Base-by-base conservation (phyloP, 2,797 vertebrate species). In the Ammospiza maritima region DNA sequence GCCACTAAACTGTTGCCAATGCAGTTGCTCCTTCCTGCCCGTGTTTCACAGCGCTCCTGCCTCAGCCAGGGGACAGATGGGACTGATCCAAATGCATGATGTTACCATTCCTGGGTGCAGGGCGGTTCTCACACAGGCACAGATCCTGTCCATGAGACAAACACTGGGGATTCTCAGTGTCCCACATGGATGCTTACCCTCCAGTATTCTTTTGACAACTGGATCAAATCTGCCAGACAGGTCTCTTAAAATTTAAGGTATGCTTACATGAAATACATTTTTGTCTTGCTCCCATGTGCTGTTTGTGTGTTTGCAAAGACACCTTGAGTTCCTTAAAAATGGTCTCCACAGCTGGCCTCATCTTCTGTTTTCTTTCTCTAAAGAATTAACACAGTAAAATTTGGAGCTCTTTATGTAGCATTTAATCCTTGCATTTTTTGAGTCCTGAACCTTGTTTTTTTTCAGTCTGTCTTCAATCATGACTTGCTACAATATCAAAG, bases 251-350 rank as follows among this genome's bases (percentile, higher is more conserved):
- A 50, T 88, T 79, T 73, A 71, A 91, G 50, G 66, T 82, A 29
- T 3, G 9, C 88, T 93, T 93, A 83, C 36, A 80, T 23, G 45
- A 96, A 94, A 91, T 82, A 80, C 44, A 26, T 40, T 78, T 93
- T 95, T 92, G 77, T 97, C 70, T 96, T 96, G 56, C 53, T 96
- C 93, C 79, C 40, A 45, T 81, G 87, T 90, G 92, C 78, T 66
- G 32, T 74, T 69, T 11, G 3, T 67, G 22, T 16, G 26, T 95
- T 96, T 58, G 88, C 60, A 62, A 86, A 91, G 90, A 93, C 78
- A 81, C 51, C 61, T 11, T 32, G 44, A 85, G 94, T 89, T 96
- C 79, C 94, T 96, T 86, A 70, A 85, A 82, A 87, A 85, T 4
- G 16, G 66, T 91, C 82, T 96, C 77, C 87, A 88, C 48, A 50